Conservation (phyloP, 2,888 invertebrate genomes). For the Hybos culiciformis region DNA sequence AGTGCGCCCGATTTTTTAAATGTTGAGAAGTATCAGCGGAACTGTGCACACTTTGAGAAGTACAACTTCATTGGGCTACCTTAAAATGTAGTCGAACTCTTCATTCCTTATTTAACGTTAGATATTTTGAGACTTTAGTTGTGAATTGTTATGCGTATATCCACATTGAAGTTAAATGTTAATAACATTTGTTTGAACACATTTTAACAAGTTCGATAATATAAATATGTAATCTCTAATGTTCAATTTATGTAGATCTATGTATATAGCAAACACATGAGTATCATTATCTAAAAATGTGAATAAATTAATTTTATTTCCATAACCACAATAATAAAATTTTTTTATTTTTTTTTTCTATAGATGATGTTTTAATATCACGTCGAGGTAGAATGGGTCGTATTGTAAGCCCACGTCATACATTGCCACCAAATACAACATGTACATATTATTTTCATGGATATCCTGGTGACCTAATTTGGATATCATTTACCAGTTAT, state of each 20-base stretch:
- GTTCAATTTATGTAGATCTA: background rate
- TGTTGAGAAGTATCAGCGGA: too few species aligned
- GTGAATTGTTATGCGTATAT: too few species aligned
- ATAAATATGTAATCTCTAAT: conserved; percentile 1
- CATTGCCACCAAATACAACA: conserved; percentile 71
- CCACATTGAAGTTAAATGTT: too few species aligned
- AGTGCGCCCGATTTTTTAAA: too few species aligned
- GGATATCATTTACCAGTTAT: conserved; percentile 79
- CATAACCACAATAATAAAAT: background rate
- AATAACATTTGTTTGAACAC: too few species aligned
- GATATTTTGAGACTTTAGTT: too few species aligned
- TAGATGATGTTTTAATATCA: conserved; percentile 38
- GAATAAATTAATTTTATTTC: background rate
- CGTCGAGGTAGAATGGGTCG: conserved; percentile 55
- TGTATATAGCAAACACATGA: background rate
- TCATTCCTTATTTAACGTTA: too few species aligned
- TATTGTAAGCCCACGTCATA: conserved; percentile 66
- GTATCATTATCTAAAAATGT: background rate
- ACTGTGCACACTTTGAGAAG: too few species aligned
- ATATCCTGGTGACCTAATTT: conserved; percentile 63
- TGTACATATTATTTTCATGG: conserved; percentile 78
- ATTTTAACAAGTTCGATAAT: too few species aligned
- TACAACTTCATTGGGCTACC: too few species aligned
- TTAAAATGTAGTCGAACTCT: too few species aligned
- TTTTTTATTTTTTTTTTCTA: conserved; percentile 16